A percentile compares a stretch with the other conserved stretches of the same genome.
phyloP scores from a whole-genome alignment of 23 tunicate species.

The Trididemnum nubilum region DNA sequence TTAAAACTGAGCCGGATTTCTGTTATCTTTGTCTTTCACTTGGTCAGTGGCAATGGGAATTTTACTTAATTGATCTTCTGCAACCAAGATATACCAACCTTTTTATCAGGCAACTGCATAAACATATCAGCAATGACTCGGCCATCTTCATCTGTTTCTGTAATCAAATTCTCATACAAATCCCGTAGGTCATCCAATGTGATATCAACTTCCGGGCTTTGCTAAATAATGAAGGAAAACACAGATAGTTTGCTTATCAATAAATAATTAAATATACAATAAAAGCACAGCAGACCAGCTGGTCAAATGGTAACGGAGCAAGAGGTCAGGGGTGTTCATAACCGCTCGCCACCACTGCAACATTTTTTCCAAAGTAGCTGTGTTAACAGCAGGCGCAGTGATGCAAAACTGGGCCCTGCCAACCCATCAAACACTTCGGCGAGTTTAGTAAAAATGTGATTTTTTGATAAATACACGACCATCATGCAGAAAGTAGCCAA shows the following conservation, averaged over 20 bases:
- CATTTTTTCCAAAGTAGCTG: background rate
- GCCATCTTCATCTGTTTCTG: constrained; percentile 85
- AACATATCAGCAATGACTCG: constrained; percentile 85
- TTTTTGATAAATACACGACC: too few species aligned
- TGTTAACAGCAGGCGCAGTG: background rate
- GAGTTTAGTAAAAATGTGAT: background rate
- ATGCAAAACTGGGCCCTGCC: background rate
- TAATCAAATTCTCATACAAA: constrained; percentile 50
- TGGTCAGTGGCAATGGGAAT: too few species aligned
- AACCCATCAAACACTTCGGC: background rate
- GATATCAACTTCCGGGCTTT: constrained; percentile 39
- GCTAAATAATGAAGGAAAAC: too few species aligned
- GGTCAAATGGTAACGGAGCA: background rate
- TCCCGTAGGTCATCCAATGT: constrained; percentile 56
- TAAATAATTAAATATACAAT: too few species aligned
- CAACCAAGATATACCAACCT: too few species aligned
- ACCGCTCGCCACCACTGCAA: background rate
- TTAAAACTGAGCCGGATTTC: too few species aligned
- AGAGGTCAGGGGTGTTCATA: background rate
- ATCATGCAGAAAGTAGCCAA: too few species aligned
- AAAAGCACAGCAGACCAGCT: too few species aligned
- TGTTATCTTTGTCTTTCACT: too few species aligned
- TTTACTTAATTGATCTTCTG: too few species aligned
- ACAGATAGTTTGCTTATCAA: too few species aligned
- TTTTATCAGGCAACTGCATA: constrained; percentile 77